Percentiles rank a stretch among this genome's conserved stretches.
These are phyloP conservation scores for Telenomus remus DNA, from an alignment of 1,140 invertebrate genomes.

Conservation along the genomic window DNA sequence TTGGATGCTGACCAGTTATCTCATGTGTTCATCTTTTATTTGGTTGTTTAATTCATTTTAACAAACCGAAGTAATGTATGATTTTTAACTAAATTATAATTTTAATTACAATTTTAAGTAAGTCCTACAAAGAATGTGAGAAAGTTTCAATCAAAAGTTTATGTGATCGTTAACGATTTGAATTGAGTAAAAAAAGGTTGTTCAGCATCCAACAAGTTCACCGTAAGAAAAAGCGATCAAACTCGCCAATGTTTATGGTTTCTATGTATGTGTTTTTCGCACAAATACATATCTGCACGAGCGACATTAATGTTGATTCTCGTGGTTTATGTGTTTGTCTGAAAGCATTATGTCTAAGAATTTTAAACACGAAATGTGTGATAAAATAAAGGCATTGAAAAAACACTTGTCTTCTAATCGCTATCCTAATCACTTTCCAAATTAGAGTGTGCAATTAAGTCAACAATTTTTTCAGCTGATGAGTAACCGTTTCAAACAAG, in stretches of 20 bases:
- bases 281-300: constrained; percentile 17
- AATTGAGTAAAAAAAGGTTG: neutral
- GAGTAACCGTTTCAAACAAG: too few species aligned
- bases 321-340: constrained; percentile 27
- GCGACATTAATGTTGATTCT: neutral
- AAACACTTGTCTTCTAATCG: too few species aligned
- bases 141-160: too few species aligned
- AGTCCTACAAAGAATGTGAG: too few species aligned
- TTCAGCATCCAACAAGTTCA: constrained; percentile 21
- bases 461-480: too few species aligned
- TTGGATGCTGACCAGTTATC: neutral
- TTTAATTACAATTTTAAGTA: too few species aligned
- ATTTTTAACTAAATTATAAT: too few species aligned
- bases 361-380: constrained; percentile 64
- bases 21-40: too few species aligned
- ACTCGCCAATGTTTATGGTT: constrained; percentile 21
- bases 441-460: too few species aligned
- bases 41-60: too few species aligned
- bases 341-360: constrained; percentile 56
- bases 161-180: constrained; percentile 1
- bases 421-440: too few species aligned
- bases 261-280: constrained; percentile 23
- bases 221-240: constrained; percentile 17
- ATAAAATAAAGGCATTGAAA: constrained; percentile 69
- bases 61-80: too few species aligned